Evolutionary conservation across 2,113 vertebrate genomes (phyloP).

Genomic region (Asarcornis scutulata): DNA sequence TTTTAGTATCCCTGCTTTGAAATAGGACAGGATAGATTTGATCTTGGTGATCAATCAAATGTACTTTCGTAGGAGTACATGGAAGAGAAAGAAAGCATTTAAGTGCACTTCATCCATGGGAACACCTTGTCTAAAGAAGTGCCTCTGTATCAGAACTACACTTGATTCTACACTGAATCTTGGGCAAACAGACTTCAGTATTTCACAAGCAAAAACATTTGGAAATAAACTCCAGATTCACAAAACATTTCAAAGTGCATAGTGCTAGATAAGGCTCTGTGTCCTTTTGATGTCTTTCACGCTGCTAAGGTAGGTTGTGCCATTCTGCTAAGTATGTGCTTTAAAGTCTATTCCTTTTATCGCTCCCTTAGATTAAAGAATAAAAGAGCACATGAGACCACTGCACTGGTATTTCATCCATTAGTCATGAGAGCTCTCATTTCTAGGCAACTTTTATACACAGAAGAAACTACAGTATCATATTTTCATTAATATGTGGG

Average conservation of each 20-base stretch:
- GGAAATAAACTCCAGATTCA: neutral
- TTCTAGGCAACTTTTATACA: neutral
- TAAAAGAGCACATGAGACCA: neutral
- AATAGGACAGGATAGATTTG: neutral
- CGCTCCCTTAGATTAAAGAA: neutral
- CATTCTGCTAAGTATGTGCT: neutral
- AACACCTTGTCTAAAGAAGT: neutral
- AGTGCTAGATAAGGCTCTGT: neutral
- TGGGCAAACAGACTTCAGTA: neutral
- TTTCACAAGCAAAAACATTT: neutral
- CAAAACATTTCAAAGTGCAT: neutral
- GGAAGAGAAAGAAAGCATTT: neutral
- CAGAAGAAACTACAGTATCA: neutral
- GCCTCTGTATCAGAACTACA: neutral
- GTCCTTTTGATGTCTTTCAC: neutral
- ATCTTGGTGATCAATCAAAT: neutral
- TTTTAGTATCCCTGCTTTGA: neutral
- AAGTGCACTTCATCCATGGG: neutral
- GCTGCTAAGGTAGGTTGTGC: neutral
- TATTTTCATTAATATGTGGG: neutral
- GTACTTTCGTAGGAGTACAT: neutral
- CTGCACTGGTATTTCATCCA: neutral
- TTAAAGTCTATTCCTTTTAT: neutral
- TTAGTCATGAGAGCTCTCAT: neutral
- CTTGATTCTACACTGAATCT: neutral